Evolutionary conservation across 2,888 invertebrate species (phyloP), one percentile per base, ranked within the genome.

Genomic region (Synanthedon myopaeformis): DNA sequence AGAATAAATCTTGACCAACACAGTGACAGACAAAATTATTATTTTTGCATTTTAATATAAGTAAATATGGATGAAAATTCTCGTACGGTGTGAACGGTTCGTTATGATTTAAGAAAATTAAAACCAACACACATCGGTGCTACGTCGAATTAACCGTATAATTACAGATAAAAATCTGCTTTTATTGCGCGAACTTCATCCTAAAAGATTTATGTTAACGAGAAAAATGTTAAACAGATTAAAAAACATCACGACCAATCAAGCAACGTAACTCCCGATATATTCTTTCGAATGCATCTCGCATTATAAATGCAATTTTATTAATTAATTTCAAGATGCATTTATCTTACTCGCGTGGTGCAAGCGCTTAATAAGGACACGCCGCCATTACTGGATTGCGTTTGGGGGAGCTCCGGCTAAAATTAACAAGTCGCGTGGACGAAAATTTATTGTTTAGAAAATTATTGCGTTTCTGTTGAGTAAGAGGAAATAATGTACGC

Each of bases 301-400:
- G 45, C 45, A 45, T 45, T 45, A 45, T 66, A 68, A 69, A 75
- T 77, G 76, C 82, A 78, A 79, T 82, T 82, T 82, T 75, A 78
- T 79, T 83, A 82, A 84, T 83, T 83, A 82, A 82, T 82, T 81
- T 79, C 68, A 70, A 76, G 76, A 70, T 76, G 76, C 82, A 79
- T 83, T 82, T 78, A 82, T 82, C 82, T 84, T 76, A 65, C 67
- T 72, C 66, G 77, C 76, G 79, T 79, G 79, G 76, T 76, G 76
- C 74, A 72, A 74, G 67, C 72, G 69, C 76, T 78, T 79, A 82
- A 79, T 81, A 80, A 80, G 81, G 72, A 69, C 61, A 57, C 61
- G 66, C 60, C 69, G 69, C 75, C 74, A 73, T 76, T 73, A 74
- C 70, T 67, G 64, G 66, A 76, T 77, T 72, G 42, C 42, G 28